Conservation (phyloP, 2,797 vertebrate genomes). For the Lithobates pipiens region DNA sequence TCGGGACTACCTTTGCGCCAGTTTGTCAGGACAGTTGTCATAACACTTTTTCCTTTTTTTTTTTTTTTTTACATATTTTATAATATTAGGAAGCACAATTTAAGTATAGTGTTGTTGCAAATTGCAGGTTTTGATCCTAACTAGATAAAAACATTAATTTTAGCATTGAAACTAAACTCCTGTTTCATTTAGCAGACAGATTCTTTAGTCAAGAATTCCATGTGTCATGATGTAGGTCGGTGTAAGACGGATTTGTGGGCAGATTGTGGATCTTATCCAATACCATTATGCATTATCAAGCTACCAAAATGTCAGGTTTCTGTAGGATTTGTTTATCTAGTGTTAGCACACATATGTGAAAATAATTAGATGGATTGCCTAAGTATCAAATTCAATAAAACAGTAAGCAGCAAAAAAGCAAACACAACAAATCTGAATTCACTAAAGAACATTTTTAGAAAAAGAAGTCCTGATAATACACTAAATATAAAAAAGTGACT, state of each 20-base stretch:
- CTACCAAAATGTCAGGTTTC: conserved; percentile 10
- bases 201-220: conserved; percentile 16
- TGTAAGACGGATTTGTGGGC: conserved; percentile 14
- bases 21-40: too few species aligned
- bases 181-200: conserved; percentile 10
- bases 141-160: conserved; percentile 8
- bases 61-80: too few species aligned
- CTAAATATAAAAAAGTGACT: too few species aligned
- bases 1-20: too few species aligned
- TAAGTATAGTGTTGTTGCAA: not conserved
- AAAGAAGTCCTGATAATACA: too few species aligned
- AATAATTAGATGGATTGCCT: not conserved
- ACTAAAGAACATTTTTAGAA: not conserved
- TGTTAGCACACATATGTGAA: conserved; percentile 1
- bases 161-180: conserved; percentile 5
- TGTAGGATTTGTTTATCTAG: conserved; percentile 4
- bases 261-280: conserved; percentile 23
- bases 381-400: conserved; percentile 3
- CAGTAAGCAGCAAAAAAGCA: conserved; percentile 1
- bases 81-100: not conserved
- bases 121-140: conserved; percentile 4
- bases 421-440: not conserved
- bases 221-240: not conserved
- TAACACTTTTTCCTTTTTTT: too few species aligned
- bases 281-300: not conserved